Evolutionary conservation across 2,888 invertebrate genomes (phyloP).

Genomic region (Trachelus stipa): DNA sequence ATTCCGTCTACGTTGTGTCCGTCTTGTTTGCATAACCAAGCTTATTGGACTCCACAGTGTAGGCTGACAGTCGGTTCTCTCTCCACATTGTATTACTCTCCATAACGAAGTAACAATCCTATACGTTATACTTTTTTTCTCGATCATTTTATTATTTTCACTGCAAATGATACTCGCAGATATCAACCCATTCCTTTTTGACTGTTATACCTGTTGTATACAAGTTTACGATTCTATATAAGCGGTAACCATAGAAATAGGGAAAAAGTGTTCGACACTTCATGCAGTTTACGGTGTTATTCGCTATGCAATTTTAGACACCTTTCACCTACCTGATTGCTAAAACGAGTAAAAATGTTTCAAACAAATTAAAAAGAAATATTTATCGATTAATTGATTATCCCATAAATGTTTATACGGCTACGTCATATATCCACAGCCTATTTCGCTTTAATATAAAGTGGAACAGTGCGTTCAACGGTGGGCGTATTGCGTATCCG

Average conservation of each 20-base stretch:
- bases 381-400: background rate
- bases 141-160: background rate
- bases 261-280: background rate
- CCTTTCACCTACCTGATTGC: background rate
- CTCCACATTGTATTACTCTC: background rate
- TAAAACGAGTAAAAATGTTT: background rate
- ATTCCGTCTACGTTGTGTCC: constrained; percentile 43
- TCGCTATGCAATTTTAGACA: background rate
- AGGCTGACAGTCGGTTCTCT: background rate
- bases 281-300: background rate
- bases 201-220: background rate
- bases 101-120: background rate
- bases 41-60: constrained; percentile 25
- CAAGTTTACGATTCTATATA: background rate
- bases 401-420: background rate
- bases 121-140: background rate
- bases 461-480: background rate
- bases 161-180: background rate
- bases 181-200: constrained; percentile 5
- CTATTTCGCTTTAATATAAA: background rate
- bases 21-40: constrained; percentile 45
- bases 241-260: background rate
- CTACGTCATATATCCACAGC: background rate
- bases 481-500: constrained; percentile 4
- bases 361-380: background rate